Evolutionary conservation across 37 sponge, comb jelly and placozoan species (phyloP).

Genomic region (Diacarnus erythraeanus): DNA sequence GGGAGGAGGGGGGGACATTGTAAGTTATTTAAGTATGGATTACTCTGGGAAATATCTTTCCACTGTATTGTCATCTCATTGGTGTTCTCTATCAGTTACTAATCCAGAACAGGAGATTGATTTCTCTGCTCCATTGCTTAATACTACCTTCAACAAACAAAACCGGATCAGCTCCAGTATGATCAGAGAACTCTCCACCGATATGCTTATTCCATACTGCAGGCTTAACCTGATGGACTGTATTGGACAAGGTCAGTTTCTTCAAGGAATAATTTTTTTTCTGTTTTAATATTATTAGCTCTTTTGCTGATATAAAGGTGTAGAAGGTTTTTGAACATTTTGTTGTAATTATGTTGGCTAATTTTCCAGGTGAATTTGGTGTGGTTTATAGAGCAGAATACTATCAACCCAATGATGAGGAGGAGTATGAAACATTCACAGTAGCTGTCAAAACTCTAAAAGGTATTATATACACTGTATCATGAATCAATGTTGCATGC

Average conservation of each 20-base stretch:
- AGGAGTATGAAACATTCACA: slow-evolving; percentile 5
- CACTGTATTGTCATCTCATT: too few species aligned
- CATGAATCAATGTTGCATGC: too few species aligned
- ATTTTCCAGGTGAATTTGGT: slow-evolving; percentile 35
- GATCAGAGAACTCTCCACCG: slow-evolving; percentile 27
- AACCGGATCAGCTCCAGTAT: slow-evolving; percentile 19
- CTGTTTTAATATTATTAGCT: too few species aligned
- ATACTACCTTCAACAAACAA: background rate
- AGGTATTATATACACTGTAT: too few species aligned
- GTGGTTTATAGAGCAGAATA: slow-evolving; percentile 34
- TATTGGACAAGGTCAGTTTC: slow-evolving; percentile 25
- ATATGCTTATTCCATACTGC: slow-evolving; percentile 37
- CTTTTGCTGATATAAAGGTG: too few species aligned
- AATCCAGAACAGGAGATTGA: slow-evolving; percentile 8
- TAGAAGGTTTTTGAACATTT: too few species aligned
- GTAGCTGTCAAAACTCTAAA: slow-evolving; percentile 41
- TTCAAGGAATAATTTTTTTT: background rate
- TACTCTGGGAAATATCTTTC: too few species aligned
- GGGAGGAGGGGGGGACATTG: too few species aligned
- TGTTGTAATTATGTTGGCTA: background rate
- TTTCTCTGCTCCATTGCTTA: slow-evolving; percentile 7
- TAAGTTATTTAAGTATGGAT: too few species aligned
- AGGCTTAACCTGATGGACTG: slow-evolving; percentile 23
- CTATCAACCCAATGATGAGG: background rate
- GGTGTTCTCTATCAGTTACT: background rate